Percentiles rank a stretch among this genome's conserved stretches.
These are phyloP conservation scores for Cyprinodon tularosa DNA, from an alignment of 2,113 vertebrate genomes.

Conservation along the genomic window DNA sequence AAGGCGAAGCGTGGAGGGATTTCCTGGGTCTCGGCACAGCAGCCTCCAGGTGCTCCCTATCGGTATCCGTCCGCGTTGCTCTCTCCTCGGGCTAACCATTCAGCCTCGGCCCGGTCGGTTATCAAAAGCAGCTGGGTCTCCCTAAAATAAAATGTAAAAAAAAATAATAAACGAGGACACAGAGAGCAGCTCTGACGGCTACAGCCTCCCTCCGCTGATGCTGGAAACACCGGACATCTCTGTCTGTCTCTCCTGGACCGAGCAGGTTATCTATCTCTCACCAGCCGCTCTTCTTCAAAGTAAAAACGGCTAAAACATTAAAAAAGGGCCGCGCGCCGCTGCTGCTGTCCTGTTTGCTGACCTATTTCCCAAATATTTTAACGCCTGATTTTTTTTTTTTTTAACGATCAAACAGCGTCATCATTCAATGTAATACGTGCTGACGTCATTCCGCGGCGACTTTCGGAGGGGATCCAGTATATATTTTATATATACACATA, in stretches of 20 bases:
- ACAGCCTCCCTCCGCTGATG: constrained; percentile 62
- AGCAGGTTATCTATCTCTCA: constrained; percentile 43
- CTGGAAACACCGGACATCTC: constrained; percentile 63
- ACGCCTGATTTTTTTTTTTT: constrained; percentile 71
- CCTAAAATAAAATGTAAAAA: constrained; percentile 2
- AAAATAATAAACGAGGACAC: constrained; percentile 22
- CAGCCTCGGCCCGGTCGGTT: constrained; percentile 36
- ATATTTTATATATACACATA: neutral
- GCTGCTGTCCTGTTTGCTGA: constrained; percentile 51
- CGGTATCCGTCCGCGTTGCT: constrained; percentile 25
- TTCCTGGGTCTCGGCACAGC: constrained; percentile 48
- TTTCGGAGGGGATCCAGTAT: constrained; percentile 18
- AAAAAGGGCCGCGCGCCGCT: neutral
- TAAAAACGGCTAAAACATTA: neutral
- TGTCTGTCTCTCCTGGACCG: constrained; percentile 38
- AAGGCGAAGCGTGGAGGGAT: constrained; percentile 38
- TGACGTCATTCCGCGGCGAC: constrained; percentile 83
- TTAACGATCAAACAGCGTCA: constrained; percentile 81
- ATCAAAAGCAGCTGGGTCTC: constrained; percentile 34
- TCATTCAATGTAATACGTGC: constrained; percentile 76
- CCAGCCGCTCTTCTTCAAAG: constrained; percentile 7
- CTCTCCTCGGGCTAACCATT: constrained; percentile 31
- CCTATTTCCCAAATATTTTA: constrained; percentile 74
- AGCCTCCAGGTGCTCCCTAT: constrained; percentile 22
- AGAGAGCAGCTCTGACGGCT: constrained; percentile 59